Percentiles rank a stretch among this genome's conserved stretches.
Conservation (phyloP, 2,113 vertebrate genomes). For the Eudyptes chrysolophus region DNA sequence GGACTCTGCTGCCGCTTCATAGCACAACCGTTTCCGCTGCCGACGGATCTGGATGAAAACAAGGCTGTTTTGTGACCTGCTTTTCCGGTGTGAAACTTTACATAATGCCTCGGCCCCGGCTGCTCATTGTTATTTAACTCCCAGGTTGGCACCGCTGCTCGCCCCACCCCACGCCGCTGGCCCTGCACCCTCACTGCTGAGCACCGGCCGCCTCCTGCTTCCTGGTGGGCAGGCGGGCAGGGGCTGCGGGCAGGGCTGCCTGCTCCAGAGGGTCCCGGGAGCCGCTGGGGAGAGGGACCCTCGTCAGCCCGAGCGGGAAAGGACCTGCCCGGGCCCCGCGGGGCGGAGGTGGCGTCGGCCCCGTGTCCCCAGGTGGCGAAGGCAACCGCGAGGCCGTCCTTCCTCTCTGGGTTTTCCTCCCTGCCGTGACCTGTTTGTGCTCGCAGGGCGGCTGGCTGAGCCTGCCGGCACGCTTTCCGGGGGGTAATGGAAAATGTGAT, state of each 20-base stretch:
- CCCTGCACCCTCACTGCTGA: neutral
- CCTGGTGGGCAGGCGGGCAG: neutral
- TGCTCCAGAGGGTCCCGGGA: no score
- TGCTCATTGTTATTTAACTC: neutral
- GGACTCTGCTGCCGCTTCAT: neutral
- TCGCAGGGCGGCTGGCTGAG: accelerated
- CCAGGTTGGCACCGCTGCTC: neutral
- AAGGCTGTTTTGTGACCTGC: neutral
- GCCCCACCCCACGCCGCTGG: neutral
- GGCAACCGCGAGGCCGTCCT: accelerated
- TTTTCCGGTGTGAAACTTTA: conserved; percentile 24
- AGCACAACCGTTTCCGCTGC: neutral
- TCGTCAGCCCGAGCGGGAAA: accelerated
- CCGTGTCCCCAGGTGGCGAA: accelerated
- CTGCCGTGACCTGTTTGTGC: neutral
- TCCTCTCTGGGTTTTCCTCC: conserved; percentile 35
- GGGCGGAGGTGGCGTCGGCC: accelerated
- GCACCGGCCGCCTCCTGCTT: neutral
- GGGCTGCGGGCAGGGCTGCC: neutral
- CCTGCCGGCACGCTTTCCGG: neutral
- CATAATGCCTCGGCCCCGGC: neutral
- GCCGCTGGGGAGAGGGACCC: neutral
- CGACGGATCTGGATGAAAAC: neutral
- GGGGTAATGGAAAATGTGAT: conserved; percentile 40
- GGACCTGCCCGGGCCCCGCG: accelerated